Conservation (phyloP, 2,888 invertebrate species). For the Agrilus cyanescens region DNA sequence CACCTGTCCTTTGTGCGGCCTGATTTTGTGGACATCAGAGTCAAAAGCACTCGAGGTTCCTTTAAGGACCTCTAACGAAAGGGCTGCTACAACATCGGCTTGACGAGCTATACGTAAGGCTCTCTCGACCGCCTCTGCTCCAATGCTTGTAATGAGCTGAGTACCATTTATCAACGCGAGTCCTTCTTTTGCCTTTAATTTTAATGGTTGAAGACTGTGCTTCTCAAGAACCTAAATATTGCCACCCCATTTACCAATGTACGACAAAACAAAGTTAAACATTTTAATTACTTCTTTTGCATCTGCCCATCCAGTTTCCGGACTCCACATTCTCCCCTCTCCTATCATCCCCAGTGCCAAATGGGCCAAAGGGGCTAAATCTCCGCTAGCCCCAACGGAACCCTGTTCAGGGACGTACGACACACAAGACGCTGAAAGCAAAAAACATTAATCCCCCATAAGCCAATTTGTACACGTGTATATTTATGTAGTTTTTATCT, state of each 20-base stretch:
- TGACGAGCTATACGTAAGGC: constrained; percentile 46
- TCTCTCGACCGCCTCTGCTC: constrained; percentile 50
- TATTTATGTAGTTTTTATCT: neutral
- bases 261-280: neutral
- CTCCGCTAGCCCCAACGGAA: constrained; percentile 56
- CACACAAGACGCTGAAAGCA: constrained; percentile 42
- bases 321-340: constrained; percentile 57
- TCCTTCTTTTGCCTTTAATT: constrained; percentile 50
- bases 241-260: no score
- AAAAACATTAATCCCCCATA: neutral
- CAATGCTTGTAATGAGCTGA: constrained; percentile 52
- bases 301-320: constrained; percentile 48
- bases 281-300: constrained; percentile 38
- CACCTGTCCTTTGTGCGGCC: constrained; percentile 51
- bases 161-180: constrained; percentile 55
- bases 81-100: constrained; percentile 51
- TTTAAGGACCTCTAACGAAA: constrained; percentile 52
- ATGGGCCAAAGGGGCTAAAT: constrained; percentile 53
- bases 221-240: constrained; percentile 34
- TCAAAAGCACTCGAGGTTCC: constrained; percentile 53
- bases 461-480: neutral
- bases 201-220: constrained; percentile 43
- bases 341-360: constrained; percentile 53
- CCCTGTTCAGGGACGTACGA: constrained; percentile 57
- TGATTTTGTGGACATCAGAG: constrained; percentile 46